Evolutionary conservation across 2,888 invertebrate species (phyloP).

Genomic region (Plagiodera versicolora): DNA sequence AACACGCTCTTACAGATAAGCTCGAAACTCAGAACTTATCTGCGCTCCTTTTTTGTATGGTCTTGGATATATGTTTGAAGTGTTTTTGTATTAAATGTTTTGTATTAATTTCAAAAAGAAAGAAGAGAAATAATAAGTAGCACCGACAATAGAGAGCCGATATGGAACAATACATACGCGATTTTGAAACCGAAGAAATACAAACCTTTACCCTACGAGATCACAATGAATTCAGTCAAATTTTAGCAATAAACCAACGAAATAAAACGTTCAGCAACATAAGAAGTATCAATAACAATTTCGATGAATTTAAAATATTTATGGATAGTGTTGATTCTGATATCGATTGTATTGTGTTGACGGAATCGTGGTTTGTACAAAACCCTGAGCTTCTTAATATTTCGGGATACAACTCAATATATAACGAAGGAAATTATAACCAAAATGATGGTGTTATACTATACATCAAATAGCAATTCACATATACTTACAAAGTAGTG

Average conservation of each 20-base stretch:
- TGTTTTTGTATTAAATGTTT: neutral
- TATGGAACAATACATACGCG: neutral
- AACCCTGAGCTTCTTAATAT: neutral
- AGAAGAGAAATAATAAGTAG: neutral
- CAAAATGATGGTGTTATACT: neutral
- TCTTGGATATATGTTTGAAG: neutral
- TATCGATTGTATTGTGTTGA: neutral
- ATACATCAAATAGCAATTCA: neutral
- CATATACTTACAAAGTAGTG: neutral
- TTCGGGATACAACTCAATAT: neutral
- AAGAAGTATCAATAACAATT: neutral
- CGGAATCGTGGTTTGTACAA: neutral
- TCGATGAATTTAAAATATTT: too few relatives aligned
- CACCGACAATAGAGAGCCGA: neutral
- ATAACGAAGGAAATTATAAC: neutral
- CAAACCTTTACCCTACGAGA: conserved; percentile 6
- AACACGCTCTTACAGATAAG: conserved; percentile 8
- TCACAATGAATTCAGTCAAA: conserved; percentile 4
- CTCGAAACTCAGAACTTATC: conserved; percentile 4
- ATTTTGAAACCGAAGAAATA: neutral
- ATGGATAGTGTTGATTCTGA: neutral
- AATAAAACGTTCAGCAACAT: neutral
- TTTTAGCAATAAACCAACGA: neutral
- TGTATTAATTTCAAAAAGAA: neutral
- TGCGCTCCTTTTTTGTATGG: neutral